A percentile compares a stretch with the other conserved stretches of the same genome.
phyloP scores from a whole-genome alignment of 2,888 invertebrate species.

The Ornithoptera alexandrae region DNA sequence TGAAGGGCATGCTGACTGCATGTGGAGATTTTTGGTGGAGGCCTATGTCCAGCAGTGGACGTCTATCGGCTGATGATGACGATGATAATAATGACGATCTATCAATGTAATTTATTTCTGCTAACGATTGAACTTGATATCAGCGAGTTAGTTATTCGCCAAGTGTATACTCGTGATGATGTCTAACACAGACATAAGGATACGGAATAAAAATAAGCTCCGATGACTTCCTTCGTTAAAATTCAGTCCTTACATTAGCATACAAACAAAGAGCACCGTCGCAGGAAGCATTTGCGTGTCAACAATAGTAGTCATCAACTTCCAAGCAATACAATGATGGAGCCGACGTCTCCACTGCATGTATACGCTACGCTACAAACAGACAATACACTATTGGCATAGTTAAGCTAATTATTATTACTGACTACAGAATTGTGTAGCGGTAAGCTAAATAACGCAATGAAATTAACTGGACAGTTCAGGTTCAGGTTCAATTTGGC shows the following conservation, averaged over 20 bases:
- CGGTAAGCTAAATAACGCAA: too few species aligned
- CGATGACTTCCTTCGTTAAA: background rate
- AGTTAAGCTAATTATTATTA: background rate
- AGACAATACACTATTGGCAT: slow-evolving; percentile 9
- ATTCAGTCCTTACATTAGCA: slow-evolving; percentile 9
- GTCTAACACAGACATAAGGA: background rate
- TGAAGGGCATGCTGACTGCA: too few species aligned
- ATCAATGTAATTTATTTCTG: too few species aligned
- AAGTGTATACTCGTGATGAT: background rate
- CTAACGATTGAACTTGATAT: too few species aligned
- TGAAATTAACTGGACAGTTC: too few species aligned
- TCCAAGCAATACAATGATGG: slow-evolving; percentile 7
- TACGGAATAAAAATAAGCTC: background rate
- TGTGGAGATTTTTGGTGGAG: too few species aligned
- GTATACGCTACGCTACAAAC: background rate
- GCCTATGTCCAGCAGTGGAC: too few species aligned
- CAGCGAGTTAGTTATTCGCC: too few species aligned
- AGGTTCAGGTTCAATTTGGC: too few species aligned
- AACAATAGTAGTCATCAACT: slow-evolving; percentile 1
- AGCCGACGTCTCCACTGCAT: background rate
- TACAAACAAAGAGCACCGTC: background rate
- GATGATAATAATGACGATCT: too few species aligned
- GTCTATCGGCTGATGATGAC: too few species aligned
- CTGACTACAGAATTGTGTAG: too few species aligned
- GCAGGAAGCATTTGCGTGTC: slow-evolving; percentile 18